Evolutionary conservation across 2,888 invertebrate species (phyloP).

Genomic region (Thymelicus acteon): DNA sequence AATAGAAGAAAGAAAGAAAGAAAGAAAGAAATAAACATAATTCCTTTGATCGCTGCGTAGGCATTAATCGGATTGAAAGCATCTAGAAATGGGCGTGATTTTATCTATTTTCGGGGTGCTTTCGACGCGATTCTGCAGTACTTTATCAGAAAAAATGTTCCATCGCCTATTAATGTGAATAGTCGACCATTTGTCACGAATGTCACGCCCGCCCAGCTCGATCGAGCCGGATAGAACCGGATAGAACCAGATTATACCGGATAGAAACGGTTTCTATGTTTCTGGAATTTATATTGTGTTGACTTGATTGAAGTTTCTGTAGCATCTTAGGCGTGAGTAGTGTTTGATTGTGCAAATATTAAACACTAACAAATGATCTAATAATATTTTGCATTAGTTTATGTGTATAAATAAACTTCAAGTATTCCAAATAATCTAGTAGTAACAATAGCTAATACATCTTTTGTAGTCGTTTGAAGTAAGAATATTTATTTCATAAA

Average conservation of each 20-base stretch:
- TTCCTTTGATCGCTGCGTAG: background rate
- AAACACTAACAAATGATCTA: too few relatives aligned
- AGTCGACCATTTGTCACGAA: constrained; percentile 40
- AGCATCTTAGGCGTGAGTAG: background rate
- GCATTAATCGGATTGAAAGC: constrained; percentile 13
- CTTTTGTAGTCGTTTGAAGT: too few relatives aligned
- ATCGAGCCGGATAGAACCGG: constrained; percentile 15
- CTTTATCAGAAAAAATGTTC: constrained; percentile 18
- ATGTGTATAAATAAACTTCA: too few relatives aligned
- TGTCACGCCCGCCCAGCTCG: constrained; percentile 37
- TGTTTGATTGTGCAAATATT: background rate
- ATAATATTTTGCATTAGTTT: too few relatives aligned
- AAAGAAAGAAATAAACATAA: too few relatives aligned
- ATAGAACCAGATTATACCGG: background rate
- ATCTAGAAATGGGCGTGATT: constrained; percentile 17
- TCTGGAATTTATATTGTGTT: background rate
- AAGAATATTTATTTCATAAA: too few relatives aligned
- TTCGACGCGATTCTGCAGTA: constrained; percentile 5
- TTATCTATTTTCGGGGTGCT: constrained; percentile 23
- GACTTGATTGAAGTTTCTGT: background rate
- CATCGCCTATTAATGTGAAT: constrained; percentile 42
- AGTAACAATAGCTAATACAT: too few relatives aligned
- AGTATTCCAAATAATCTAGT: too few relatives aligned
- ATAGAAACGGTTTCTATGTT: too few relatives aligned
- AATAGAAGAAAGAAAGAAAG: too few relatives aligned